Evolutionary conservation across 1,140 invertebrate genomes (phyloP).

Genomic region (Danaus plexippus): DNA sequence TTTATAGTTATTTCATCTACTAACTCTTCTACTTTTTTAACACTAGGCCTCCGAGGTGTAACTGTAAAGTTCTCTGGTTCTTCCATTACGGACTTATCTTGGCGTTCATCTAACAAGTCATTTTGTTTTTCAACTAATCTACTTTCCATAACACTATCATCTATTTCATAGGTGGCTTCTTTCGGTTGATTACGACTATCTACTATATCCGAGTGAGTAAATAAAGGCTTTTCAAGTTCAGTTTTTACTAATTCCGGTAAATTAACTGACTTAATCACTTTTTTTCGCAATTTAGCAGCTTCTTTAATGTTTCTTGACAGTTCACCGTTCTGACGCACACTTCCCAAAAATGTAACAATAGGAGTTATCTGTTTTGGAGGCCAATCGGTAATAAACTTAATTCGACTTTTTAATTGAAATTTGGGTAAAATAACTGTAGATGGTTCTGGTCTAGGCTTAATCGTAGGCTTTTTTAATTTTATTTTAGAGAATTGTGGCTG

Average conservation of each 20-base stretch:
- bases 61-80: conserved; percentile 73
- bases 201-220: conserved; percentile 56
- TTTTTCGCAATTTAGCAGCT: conserved; percentile 76
- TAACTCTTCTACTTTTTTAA: conserved; percentile 76
- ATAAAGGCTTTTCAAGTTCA: conserved; percentile 62
- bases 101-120: not conserved
- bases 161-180: conserved; percentile 2
- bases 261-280: conserved; percentile 68
- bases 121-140: conserved; percentile 4
- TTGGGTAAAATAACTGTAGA: conserved; percentile 73
- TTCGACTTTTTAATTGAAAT: conserved; percentile 76
- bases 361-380: conserved; percentile 72
- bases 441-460: conserved; percentile 65
- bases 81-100: conserved; percentile 21
- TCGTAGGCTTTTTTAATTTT: conserved; percentile 75
- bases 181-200: conserved; percentile 18
- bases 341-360: conserved; percentile 66
- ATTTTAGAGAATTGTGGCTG: conserved; percentile 73
- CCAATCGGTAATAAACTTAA: conserved; percentile 74
- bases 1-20: conserved; percentile 81
- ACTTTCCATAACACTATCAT: conserved; percentile 13
- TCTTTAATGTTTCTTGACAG: conserved; percentile 80
- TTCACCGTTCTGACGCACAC: conserved; percentile 75
- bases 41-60: conserved; percentile 63
- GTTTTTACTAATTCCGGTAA: conserved; percentile 67